Evolutionary conservation across 2,797 vertebrate genomes (phyloP), one percentile per base, ranked within the genome.

Genomic region (Strix occidentalis): DNA sequence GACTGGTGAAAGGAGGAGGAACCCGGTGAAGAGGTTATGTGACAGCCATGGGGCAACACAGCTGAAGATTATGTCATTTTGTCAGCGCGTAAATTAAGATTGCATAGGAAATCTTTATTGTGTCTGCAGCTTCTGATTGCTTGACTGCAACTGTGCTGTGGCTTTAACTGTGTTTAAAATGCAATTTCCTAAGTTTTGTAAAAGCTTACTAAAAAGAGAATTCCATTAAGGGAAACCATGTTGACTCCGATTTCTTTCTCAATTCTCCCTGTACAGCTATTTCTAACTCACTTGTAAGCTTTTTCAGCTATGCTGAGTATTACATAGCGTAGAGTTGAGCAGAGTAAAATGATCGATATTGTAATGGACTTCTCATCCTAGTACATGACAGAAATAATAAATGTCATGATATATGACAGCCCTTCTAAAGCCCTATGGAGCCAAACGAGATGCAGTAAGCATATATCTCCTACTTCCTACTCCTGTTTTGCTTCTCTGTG

Each of bases 301-400:
- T 77, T 85, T 93, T 68, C 87, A 90, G 82, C 82, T 68, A 31
- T 13, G 37, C 83, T 6, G 33, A 89, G 65, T 61, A 77, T 71
- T 87, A 74, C 57, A 45, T 8, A 74, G 89, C 4, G 1, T 43
- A 74, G 60, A 65, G 65, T 46, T 8, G 8, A 93, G 81, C 74
- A 70, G 74, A 77, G 78, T 51, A 41, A 89, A 87, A 94, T 92
- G 90, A 96, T 94, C 71, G 5, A 92, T 96, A 95, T 60, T 87
- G 66, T 96, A 96, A 96, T 94, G 95, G 94, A 89, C 89, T 97
- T 45, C 78, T 89, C 45, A 56, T 92, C 79, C 69, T 46, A 68
- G 75, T 54, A 57, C 61, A 69, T n/a, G 93, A 69, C 89, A 96
- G 91, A 88, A 93, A 93, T 87, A 95, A 97, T 87, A 92, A 74